Percentiles rank a stretch among this genome's conserved stretches.
Conservation (phyloP, 2,797 vertebrate species). For the Pelochelys cantorii region DNA sequence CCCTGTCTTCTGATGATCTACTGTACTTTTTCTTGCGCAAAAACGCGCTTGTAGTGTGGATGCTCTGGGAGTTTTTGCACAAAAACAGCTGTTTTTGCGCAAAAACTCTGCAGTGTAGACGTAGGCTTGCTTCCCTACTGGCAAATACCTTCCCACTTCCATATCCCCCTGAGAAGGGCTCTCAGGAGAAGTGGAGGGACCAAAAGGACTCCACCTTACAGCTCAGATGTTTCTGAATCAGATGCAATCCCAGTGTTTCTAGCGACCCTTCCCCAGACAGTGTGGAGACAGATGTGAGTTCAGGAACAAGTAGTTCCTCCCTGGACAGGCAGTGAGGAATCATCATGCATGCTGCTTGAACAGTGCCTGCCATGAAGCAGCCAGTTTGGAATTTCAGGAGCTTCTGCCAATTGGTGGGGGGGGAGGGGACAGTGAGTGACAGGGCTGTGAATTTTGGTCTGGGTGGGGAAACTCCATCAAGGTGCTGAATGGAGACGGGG, state of each 20-base stretch:
- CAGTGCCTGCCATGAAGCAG: not conserved
- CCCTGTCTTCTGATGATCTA: too few species aligned
- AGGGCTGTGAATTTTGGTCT: not conserved
- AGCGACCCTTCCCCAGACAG: accelerated
- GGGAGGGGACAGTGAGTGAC: not conserved
- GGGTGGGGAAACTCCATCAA: not conserved
- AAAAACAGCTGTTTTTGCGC: too few species aligned
- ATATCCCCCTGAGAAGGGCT: constrained; percentile 46
- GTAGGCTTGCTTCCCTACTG: constrained; percentile 41
- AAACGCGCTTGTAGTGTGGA: too few species aligned
- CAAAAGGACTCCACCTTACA: constrained; percentile 4
- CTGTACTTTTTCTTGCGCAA: too few species aligned
- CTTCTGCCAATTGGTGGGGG: not conserved
- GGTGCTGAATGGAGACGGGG: not conserved
- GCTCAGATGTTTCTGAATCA: not conserved
- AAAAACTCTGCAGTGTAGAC: too few species aligned
- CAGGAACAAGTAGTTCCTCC: not conserved
- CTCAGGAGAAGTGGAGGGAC: constrained; percentile 24
- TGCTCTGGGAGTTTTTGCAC: too few species aligned
- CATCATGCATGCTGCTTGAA: not conserved
- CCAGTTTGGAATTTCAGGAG: not conserved
- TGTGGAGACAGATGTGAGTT: not conserved
- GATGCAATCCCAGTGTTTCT: not conserved
- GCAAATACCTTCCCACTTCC: constrained; percentile 59
- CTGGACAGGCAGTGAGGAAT: not conserved